These are phyloP conservation scores for Hydrolagus colliei DNA, from an alignment of 2,797 vertebrate species.

Conservation along the genomic window DNA sequence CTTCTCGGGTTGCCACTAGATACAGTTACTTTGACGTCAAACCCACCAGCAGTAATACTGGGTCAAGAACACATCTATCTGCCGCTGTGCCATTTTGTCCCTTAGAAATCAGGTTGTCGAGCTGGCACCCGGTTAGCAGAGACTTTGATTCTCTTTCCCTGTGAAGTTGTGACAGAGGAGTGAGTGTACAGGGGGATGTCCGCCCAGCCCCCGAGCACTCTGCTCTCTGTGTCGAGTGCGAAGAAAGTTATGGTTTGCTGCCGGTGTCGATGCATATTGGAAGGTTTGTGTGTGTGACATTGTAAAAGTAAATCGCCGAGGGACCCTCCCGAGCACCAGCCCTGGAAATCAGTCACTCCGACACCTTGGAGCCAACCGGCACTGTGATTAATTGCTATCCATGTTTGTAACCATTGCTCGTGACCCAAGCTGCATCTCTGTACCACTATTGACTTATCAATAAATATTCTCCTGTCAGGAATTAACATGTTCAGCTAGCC, in stretches of 20 bases:
- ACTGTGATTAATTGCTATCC: conserved; percentile 13
- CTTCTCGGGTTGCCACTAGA: conserved; percentile 20
- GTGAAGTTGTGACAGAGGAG: neutral
- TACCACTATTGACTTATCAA: neutral
- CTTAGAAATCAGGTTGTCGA: neutral
- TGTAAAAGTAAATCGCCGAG: conserved; percentile 15
- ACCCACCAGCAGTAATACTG: neutral
- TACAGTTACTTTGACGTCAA: conserved; percentile 28
- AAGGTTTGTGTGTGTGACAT: neutral
- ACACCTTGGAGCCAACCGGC: neutral
- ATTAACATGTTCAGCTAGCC: neutral
- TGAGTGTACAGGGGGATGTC: neutral
- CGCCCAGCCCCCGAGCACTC: too few species aligned
- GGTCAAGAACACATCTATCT: neutral
- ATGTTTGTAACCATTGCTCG: neutral
- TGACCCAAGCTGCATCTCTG: neutral
- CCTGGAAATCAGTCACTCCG: neutral
- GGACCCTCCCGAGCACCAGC: neutral
- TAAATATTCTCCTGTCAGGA: neutral
- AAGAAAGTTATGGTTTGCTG: too few species aligned
- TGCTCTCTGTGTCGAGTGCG: too few species aligned
- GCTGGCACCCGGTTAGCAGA: neutral
- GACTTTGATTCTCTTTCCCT: neutral
- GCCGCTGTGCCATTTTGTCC: too few species aligned
- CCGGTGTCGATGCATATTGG: neutral